Evolutionary conservation across 2,888 invertebrate species (phyloP), one percentile per base, ranked within the genome.

Genomic region (Barypeithes pellucidus): DNA sequence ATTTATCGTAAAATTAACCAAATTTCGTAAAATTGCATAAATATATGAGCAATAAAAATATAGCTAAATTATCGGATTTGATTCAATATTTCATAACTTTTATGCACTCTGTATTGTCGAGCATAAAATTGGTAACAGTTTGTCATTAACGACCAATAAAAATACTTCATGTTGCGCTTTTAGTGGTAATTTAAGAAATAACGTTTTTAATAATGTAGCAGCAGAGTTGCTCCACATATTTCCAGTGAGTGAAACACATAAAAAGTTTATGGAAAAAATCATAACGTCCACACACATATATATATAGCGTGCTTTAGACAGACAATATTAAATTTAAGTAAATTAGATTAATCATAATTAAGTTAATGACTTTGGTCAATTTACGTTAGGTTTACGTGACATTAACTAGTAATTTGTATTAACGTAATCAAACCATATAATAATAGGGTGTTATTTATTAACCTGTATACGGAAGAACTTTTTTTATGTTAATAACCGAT

Each of bases 151-250:
- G n/a, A 24, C 14, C 29, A 24, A 52, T 52, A 52, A 52, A 52
- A 52, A 14, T 29, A 22, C 22, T 52, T 24, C 52, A 29, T 29
- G 29, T 52, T 8, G 12, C 24, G 29, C 52, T 52, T 52, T 52
- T 29, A 52, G 52, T 52, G 29, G 52, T 52, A 52, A 52, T 52
- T 52, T 52, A 29, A 29, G 52, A 29, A 52, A 52, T 52, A 52
- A 52, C 52, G 24, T 52, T 52, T 52, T 52, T 52, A 52, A 52
- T 52, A 52, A 52, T 52, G 29, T 29, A 29, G n/a, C 14, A 52
- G 14, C 52, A 14, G 8, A 24, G 52, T 24, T 52, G 52, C 14
- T 52, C 24, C 52, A 29, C 29, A 52, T 12, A 29, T 52, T 29
- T 29, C 8, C 14, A 52, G 24, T 24, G 29, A 52, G 52, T 29